Base-by-base conservation (phyloP, 2,797 vertebrate species). In the Bovichtus variegatus region DNA sequence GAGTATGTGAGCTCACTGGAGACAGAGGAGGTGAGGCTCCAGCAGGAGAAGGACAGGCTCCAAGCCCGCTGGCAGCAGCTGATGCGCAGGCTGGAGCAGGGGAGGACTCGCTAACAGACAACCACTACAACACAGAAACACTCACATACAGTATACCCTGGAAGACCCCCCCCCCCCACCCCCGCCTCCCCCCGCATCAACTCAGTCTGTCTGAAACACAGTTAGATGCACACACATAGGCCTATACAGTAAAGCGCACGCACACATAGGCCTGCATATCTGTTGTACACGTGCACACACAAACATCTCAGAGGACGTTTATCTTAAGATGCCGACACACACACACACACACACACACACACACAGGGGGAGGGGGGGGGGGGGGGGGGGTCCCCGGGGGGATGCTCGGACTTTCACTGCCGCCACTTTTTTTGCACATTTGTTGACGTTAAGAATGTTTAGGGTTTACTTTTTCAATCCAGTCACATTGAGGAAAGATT, bases 361-460 rank as follows among this genome's bases (percentile, higher is more conserved):
- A 60, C 57, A 31, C 38, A 61, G 69, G 80, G 55, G 63, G 75
- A 25, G n/a, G 31, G 31, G 34, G 31, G 31, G 29, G 25, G 31
- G 29, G 25, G 66, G 31, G 13, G 27, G 59, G 46, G 67, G 68
- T 70, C 65, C 40, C 76, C 21, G 70, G 80, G 81, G 89, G 88
- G 86, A 89, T 74, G 81, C 90, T 91, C 86, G 94, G 96, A 98
- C 97, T 96, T 95, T 96, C 96, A 95, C 97, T 99, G 97, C 97
- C 96, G 98, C 96, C 95, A 96, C 94, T 96, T 96, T 96, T 97
- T 96, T 99, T 99, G 98, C 98, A 99, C 98, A 99, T 98, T 97
- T 97, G 97, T 98, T 98, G 97, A 99, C 98, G 94, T 98, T 97
- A 97, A 98, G 98, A 99, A 99, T 99, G 98, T 99, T 97, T 92